These are phyloP conservation scores for Bryconaethiops microstoma DNA, from an alignment of 2,797 vertebrate genomes.

Conservation along the genomic window DNA sequence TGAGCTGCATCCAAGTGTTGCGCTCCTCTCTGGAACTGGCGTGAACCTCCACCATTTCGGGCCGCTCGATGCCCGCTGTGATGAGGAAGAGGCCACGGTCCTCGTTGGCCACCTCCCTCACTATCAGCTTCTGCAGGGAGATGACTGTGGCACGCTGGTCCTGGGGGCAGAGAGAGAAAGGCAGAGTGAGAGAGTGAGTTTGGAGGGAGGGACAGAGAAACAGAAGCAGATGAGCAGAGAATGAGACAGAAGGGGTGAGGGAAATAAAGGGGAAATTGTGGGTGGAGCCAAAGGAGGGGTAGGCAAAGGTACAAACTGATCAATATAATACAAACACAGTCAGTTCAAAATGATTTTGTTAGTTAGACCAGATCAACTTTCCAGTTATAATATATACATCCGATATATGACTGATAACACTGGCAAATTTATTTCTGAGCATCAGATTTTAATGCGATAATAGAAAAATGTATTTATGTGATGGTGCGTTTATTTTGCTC, in stretches of 20 bases:
- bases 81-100: constrained; percentile 96
- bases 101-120: constrained; percentile 95
- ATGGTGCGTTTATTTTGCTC: too few species aligned
- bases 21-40: constrained; percentile 92
- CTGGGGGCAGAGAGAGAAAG: constrained; percentile 64
- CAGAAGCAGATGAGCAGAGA: neutral
- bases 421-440: too few species aligned
- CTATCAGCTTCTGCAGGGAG: constrained; percentile 94
- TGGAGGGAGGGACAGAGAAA: constrained; percentile 12
- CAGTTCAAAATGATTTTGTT: neutral
- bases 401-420: too few species aligned
- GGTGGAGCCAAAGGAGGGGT: constrained; percentile 13
- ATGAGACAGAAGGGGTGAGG: constrained; percentile 17
- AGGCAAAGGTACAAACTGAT: neutral
- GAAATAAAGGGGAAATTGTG: constrained; percentile 33
- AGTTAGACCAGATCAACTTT: too few species aligned
- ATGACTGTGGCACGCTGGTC: constrained; percentile 96
- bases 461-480: too few species aligned
- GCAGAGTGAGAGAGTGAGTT: constrained; percentile 20
- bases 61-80: constrained; percentile 85
- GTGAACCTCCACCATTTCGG: constrained; percentile 95
- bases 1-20: constrained; percentile 91
- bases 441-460: too few species aligned
- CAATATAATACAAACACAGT: neutral
- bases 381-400: too few species aligned